These are phyloP conservation scores for Neoarius graeffei DNA, from an alignment of 2,113 vertebrate genomes.

Conservation along the genomic window DNA sequence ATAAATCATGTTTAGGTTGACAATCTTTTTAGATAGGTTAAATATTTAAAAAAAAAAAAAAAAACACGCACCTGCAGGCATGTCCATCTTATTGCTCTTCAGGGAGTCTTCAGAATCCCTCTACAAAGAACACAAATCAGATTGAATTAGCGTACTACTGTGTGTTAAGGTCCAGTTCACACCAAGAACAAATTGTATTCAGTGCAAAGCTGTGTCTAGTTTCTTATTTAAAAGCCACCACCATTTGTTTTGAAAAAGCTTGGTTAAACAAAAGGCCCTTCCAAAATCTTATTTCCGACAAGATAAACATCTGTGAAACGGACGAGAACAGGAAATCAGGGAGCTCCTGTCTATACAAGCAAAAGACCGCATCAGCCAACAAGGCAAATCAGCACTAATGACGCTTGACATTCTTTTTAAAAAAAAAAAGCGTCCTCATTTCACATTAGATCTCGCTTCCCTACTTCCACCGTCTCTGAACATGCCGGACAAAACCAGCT, in stretches of 20 bases:
- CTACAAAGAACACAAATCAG: slow-evolving; percentile 66
- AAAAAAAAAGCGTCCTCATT: background rate
- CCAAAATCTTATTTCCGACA: background rate
- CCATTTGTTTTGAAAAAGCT: background rate
- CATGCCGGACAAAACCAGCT: background rate
- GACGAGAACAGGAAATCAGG: background rate
- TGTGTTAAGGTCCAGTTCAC: too few species aligned
- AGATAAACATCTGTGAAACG: background rate
- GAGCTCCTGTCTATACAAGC: background rate
- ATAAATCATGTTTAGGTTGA: background rate
- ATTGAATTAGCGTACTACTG: too few species aligned
- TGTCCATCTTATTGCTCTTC: slow-evolving; percentile 89
- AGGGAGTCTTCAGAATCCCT: slow-evolving; percentile 92
- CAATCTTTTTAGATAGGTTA: background rate
- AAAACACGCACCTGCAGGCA: slow-evolving; percentile 76
- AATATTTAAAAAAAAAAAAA: too few species aligned
- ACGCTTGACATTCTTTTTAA: background rate
- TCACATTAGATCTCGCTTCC: background rate
- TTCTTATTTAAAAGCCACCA: background rate
- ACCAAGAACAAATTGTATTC: background rate
- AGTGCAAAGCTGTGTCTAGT: background rate
- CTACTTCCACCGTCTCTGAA: background rate
- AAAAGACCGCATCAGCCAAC: background rate
- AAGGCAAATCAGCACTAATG: background rate
- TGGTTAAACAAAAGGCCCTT: background rate